A percentile compares a stretch with the other conserved stretches of the same genome.
Evolutionary conservation across 35 echinoderm and acorn worm genomes (phyloP).

Genomic region (Hemicentrotus pulcherrimus): DNA sequence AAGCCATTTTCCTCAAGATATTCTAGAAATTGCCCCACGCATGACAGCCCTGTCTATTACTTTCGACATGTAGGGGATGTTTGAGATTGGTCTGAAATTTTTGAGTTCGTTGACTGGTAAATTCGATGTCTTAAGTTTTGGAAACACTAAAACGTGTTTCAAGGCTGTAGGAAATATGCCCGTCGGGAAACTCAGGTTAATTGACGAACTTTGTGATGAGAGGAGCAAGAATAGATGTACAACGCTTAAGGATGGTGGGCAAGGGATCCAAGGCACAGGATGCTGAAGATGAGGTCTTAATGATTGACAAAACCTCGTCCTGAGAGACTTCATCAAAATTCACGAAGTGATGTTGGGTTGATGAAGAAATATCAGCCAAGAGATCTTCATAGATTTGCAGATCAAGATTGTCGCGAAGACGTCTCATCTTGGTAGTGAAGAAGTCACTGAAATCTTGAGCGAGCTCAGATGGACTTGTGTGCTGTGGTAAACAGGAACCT

Average conservation of each 20-base stretch:
- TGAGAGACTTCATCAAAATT: slow-evolving; percentile 14
- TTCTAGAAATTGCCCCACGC: too few relatives aligned
- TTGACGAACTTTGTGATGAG: slow-evolving; percentile 54
- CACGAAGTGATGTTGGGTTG: background rate
- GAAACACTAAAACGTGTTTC: slow-evolving; percentile 11
- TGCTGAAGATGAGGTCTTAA: slow-evolving; percentile 29
- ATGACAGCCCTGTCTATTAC: slow-evolving; percentile 47
- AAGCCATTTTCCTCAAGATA: slow-evolving; percentile 34
- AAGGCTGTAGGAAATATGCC: slow-evolving; percentile 42
- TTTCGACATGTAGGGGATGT: slow-evolving; percentile 59
- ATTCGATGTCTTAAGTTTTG: slow-evolving; percentile 40
- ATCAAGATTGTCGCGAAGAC: background rate
- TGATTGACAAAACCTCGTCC: background rate
- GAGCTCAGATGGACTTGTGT: background rate
- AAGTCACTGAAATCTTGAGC: slow-evolving; percentile 36
- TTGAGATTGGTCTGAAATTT: slow-evolving; percentile 58
- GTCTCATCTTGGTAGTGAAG: slow-evolving; percentile 24
- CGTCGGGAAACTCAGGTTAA: slow-evolving; percentile 7
- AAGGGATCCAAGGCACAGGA: slow-evolving; percentile 55
- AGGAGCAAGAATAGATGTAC: background rate
- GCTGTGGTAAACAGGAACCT: background rate
- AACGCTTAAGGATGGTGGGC: slow-evolving; percentile 47
- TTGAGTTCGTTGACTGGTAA: slow-evolving; percentile 29
- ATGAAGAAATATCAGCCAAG: background rate
- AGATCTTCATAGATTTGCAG: background rate